Evolutionary conservation across 2,888 invertebrate species (phyloP).

Genomic region (Netelia melanura): DNA sequence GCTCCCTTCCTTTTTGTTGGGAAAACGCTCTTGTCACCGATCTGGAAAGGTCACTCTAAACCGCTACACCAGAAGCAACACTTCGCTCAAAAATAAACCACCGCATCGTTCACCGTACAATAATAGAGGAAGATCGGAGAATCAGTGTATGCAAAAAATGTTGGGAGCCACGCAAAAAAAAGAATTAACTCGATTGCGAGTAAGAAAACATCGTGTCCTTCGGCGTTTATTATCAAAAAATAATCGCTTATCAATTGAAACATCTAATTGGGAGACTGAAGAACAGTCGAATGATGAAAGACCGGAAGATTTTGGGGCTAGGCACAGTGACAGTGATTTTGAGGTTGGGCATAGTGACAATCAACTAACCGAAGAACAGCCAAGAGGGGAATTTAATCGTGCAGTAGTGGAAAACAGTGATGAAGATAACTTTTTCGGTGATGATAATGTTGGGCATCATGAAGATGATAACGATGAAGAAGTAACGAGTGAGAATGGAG

Average conservation of each 20-base stretch:
- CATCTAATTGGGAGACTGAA: conserved; percentile 1
- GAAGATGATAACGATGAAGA: conserved; percentile 34
- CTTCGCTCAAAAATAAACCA: too few species aligned
- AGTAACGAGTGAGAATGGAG: conserved; percentile 26
- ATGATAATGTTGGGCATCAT: conserved; percentile 25
- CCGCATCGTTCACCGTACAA: too few species aligned
- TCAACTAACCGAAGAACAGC: conserved; percentile 24
- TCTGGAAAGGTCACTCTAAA: too few species aligned
- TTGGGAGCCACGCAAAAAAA: not conserved
- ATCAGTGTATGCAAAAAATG: conserved; percentile 16
- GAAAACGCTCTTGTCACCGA: too few species aligned
- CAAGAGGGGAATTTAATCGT: conserved; percentile 24
- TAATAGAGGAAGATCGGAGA: conserved; percentile 8
- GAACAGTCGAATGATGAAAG: conserved; percentile 21
- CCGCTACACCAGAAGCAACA: too few species aligned
- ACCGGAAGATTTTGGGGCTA: conserved; percentile 13
- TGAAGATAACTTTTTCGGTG: conserved; percentile 15
- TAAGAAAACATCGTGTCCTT: conserved; percentile 4
- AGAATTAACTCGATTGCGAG: conserved; percentile 38
- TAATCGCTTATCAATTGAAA: conserved; percentile 1
- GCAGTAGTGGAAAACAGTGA: not conserved
- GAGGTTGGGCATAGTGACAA: conserved; percentile 28
- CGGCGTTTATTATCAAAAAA: conserved; percentile 1
- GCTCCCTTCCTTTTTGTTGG: too few species aligned
- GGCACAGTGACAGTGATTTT: conserved; percentile 4